Conservation (phyloP, 1,140 invertebrate genomes). For the Drosophila sechellia region DNA sequence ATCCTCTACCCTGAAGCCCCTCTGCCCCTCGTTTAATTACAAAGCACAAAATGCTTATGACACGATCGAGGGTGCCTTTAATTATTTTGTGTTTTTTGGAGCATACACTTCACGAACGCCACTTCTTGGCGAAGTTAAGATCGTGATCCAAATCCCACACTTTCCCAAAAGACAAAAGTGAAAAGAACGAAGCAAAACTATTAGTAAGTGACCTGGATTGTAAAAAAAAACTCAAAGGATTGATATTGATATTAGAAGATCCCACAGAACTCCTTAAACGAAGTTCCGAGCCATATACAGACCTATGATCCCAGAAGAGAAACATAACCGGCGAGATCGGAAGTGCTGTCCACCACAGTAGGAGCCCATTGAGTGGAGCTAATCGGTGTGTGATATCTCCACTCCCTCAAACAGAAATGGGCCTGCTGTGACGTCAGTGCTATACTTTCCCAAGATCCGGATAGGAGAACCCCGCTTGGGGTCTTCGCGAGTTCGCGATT, state of each 20-base stretch:
- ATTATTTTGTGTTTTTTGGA: conserved; percentile 3
- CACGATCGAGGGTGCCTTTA: conserved; percentile 51
- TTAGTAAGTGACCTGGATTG: not conserved
- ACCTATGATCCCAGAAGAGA: conserved; percentile 6
- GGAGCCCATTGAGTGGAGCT: conserved; percentile 4
- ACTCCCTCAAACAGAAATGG: not conserved
- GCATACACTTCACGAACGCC: conserved; percentile 38
- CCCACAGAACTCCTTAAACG: not conserved
- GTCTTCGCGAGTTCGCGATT: conserved; percentile 43
- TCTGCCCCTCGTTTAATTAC: conserved; percentile 60
- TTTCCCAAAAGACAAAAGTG: not conserved
- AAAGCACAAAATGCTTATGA: conserved; percentile 61
- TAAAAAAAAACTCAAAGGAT: not conserved
- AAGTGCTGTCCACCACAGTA: conserved; percentile 10
- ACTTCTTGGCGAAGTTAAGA: conserved; percentile 36
- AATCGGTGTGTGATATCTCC: not conserved
- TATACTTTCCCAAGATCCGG: conserved; percentile 42
- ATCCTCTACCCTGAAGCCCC: conserved; percentile 10
- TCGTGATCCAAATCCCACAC: conserved; percentile 20
- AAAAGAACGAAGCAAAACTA: not conserved
- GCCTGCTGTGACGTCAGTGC: conserved; percentile 18
- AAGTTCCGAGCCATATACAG: conserved; percentile 5
- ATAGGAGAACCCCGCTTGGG: conserved; percentile 12
- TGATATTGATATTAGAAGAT: not conserved
- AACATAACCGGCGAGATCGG: not conserved